Evolutionary conservation across 2,888 invertebrate genomes (phyloP).

Genomic region (Agrochola lychnidis): DNA sequence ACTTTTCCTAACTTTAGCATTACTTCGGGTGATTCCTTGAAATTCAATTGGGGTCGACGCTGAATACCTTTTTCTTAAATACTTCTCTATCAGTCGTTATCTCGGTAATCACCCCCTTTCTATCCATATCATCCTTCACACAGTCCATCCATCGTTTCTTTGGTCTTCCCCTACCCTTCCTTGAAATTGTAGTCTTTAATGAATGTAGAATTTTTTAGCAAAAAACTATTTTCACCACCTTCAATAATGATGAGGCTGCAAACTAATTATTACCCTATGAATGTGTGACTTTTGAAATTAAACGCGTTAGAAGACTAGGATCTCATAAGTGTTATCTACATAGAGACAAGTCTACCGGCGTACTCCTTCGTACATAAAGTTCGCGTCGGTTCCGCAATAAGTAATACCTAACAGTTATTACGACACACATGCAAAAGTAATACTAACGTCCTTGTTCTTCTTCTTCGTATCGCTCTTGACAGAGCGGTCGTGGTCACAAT

Average conservation of each 20-base stretch:
- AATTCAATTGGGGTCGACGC: too few relatives aligned
- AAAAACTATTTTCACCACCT: background rate
- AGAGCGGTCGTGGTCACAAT: too few relatives aligned
- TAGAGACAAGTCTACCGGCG: constrained; percentile 41
- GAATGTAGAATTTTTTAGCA: background rate
- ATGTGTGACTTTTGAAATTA: background rate
- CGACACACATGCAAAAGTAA: constrained; percentile 56
- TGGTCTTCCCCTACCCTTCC: too few relatives aligned
- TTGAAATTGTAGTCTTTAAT: too few relatives aligned
- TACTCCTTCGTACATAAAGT: constrained; percentile 53
- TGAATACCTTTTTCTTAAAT: too few relatives aligned
- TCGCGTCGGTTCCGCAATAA: constrained; percentile 52
- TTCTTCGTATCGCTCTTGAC: too few relatives aligned
- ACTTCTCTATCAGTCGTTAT: too few relatives aligned
- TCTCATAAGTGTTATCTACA: constrained; percentile 27
- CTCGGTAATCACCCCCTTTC: too few relatives aligned
- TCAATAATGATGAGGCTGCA: background rate
- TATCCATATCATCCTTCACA: too few relatives aligned
- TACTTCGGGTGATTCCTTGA: background rate
- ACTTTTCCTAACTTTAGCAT: too few relatives aligned
- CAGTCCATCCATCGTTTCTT: too few relatives aligned
- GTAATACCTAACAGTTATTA: constrained; percentile 64
- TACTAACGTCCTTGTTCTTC: too few relatives aligned
- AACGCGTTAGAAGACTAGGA: background rate
- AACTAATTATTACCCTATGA: constrained; percentile 3